Percentiles rank a stretch among this genome's conserved stretches.
phyloP scores from a whole-genome alignment of 2,797 vertebrate genomes.

The Halcyon badia region DNA sequence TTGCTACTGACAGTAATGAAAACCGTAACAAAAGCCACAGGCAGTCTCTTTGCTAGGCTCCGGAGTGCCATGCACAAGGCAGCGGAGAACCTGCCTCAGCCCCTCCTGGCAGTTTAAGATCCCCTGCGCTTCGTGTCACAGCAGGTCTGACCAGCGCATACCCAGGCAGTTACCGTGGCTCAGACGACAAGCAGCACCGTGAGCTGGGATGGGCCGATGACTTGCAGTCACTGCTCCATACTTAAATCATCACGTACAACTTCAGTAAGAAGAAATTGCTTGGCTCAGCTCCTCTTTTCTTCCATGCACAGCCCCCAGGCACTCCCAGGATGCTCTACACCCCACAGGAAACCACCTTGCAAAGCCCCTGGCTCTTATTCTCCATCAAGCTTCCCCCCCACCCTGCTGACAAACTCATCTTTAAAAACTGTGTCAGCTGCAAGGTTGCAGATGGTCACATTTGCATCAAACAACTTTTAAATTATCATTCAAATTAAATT shows the following conservation, averaged over 20 bases:
- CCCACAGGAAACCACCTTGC: background rate
- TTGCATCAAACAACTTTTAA: constrained; percentile 77
- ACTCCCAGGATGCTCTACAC: background rate
- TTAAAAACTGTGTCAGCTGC: constrained; percentile 62
- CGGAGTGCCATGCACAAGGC: background rate
- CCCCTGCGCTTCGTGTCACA: rapidly evolving
- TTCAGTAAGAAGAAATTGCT: background rate
- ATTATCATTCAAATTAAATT: constrained; percentile 83
- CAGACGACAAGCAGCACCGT: background rate
- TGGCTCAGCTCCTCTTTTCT: background rate
- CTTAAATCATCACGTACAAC: background rate
- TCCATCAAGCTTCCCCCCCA: background rate
- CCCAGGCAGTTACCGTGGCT: background rate
- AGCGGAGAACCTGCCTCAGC: background rate
- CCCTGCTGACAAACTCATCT: constrained; percentile 41
- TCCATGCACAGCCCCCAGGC: background rate
- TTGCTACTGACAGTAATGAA: background rate
- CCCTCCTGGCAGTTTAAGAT: background rate
- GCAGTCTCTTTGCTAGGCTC: background rate
- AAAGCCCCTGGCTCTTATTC: background rate
- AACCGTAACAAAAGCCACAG: background rate
- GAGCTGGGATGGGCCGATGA: background rate
- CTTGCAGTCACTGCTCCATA: background rate
- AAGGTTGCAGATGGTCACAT: constrained; percentile 74
- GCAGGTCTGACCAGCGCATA: background rate